Evolutionary conservation across 1,140 invertebrate genomes (phyloP), one percentile per base, ranked within the genome.

Genomic region (Brachionus rotundiformis): DNA sequence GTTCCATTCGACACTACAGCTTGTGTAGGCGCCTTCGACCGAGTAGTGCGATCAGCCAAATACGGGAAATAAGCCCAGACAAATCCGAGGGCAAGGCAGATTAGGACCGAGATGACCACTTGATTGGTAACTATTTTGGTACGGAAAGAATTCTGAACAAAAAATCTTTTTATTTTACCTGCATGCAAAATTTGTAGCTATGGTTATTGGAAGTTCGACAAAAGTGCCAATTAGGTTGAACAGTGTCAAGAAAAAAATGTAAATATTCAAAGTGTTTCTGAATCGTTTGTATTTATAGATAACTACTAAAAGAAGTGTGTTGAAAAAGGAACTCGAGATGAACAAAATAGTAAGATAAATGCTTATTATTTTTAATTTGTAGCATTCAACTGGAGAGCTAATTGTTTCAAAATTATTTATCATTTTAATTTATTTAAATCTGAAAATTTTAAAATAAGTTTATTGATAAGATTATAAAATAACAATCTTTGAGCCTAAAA

Each of bases 1-100:
- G 33, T 59, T 79, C 76, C 76, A 79, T 59, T 79, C 76, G 25
- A 79, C 76, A 59, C 76, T 79, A 39, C 76, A 79, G 0, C n/a
- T 29, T 81, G 79, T 81, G 5, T 23, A 11, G n/a, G 54, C 54
- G 25, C 79, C 79, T 65, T 81, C 79, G 31, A 81, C 25, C 19
- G 79, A 63, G 33, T 81, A 81, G 27, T 81, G 59, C 1, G 76
- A 79, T 47, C 76, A 79, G 41, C 76, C 76, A 1, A 61, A 23
- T 41, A 79, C 36, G 19, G 76, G 76, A 7, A 79, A 29, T 39
- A 59, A 10, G 76, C 16, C 76, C 76, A 79, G n/a, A 79, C 4
- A 10, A 79, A 19, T 19, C 13, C 44, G 25, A 54, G 10, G n/a
- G 59, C 7, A 2, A 54, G 6, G 8, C 76, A 73, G 3, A 73